Conservation (phyloP, 35 echinoderm and acorn worm species). For the Apostichopus californicus region DNA sequence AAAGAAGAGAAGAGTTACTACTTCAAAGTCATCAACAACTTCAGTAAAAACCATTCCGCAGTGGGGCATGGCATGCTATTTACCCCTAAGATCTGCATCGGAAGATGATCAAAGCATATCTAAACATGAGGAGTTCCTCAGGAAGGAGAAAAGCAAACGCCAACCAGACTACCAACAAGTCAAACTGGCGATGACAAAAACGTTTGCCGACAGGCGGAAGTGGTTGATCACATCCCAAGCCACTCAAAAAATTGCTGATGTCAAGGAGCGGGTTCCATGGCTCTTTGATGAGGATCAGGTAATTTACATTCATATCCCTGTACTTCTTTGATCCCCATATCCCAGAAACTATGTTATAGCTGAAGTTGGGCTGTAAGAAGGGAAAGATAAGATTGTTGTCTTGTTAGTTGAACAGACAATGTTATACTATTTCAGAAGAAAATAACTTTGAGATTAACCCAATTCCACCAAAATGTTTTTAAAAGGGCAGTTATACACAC, state of each 20-base stretch:
- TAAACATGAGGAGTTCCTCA: slow-evolving; percentile 35
- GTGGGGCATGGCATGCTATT: slow-evolving; percentile 26
- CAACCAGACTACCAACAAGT: slow-evolving; percentile 31
- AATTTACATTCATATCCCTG: background rate
- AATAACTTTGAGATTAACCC: too few relatives aligned
- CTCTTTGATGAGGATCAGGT: slow-evolving; percentile 57
- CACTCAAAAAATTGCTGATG: slow-evolving; percentile 5
- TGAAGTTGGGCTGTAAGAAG: too few relatives aligned
- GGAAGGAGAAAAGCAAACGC: slow-evolving; percentile 34
- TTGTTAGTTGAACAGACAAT: too few relatives aligned
- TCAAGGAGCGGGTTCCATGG: slow-evolving; percentile 45
- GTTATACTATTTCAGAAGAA: too few relatives aligned
- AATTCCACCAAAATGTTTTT: too few relatives aligned
- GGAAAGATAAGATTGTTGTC: too few relatives aligned
- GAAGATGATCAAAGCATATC: slow-evolving; percentile 35
- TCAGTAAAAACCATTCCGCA: background rate
- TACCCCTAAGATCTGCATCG: slow-evolving; percentile 11
- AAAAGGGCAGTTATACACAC: too few relatives aligned
- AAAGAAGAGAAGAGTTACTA: background rate
- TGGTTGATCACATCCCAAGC: slow-evolving; percentile 29
- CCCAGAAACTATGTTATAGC: too few relatives aligned
- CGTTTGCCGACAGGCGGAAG: slow-evolving; percentile 25
- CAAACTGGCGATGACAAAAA: slow-evolving; percentile 32
- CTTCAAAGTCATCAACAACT: too few relatives aligned
- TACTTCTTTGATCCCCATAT: too few relatives aligned